phyloP scores from a whole-genome alignment of 1,140 invertebrate genomes.

The Drosophila baimaii region DNA sequence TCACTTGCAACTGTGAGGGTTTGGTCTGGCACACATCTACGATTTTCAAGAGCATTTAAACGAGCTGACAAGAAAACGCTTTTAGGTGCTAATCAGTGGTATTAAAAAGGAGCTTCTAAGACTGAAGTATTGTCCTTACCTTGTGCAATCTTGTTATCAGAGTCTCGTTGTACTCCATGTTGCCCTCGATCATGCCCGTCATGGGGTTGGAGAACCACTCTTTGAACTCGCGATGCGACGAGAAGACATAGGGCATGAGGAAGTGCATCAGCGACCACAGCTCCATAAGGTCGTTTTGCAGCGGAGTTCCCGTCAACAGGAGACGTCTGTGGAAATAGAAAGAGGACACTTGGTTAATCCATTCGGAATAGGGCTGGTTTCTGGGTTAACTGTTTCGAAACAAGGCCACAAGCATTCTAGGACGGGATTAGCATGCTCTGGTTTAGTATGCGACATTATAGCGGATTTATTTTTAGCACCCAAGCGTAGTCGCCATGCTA shows the following conservation, averaged over 20 bases:
- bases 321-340: slow-evolving; percentile 88
- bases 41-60: slow-evolving; percentile 71
- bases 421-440: slow-evolving; percentile 66
- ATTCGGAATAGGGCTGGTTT: background rate
- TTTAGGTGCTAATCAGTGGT: slow-evolving; percentile 58
- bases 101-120: accelerated
- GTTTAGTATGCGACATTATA: slow-evolving; percentile 69
- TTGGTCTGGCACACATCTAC: slow-evolving; percentile 70
- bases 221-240: slow-evolving; percentile 98
- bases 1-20: slow-evolving; percentile 47
- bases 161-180: slow-evolving; percentile 96
- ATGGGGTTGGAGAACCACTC: slow-evolving; percentile 99
- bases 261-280: slow-evolving; percentile 99
- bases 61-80: slow-evolving; percentile 71
- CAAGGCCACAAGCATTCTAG: slow-evolving; percentile 77
- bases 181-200: slow-evolving; percentile 99
- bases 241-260: slow-evolving; percentile 99
- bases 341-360: background rate
- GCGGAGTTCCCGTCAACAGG: slow-evolving; percentile 97
- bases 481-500: slow-evolving; percentile 82
- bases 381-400: slow-evolving; percentile 57
- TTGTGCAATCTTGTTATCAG: slow-evolving; percentile 98
- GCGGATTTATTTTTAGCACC: slow-evolving; percentile 76
- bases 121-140: slow-evolving; percentile 84
- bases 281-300: slow-evolving; percentile 99